Evolutionary conservation across 2,113 vertebrate genomes (phyloP), one percentile per base, ranked within the genome.

Genomic region (Pipa parva): DNA sequence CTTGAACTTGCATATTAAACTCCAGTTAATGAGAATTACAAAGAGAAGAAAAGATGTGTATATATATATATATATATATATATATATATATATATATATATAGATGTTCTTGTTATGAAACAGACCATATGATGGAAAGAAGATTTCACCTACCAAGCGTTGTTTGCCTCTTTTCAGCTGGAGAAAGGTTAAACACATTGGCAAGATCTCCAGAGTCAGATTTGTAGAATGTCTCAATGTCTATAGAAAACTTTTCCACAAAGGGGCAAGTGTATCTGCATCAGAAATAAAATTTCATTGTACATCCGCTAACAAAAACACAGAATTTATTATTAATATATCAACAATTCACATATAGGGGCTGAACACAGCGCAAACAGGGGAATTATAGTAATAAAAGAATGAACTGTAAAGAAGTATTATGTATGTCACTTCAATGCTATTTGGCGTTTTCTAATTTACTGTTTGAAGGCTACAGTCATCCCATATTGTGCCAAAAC

Each of bases 231-330:
- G 97, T 99, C 80, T 99, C 97, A 18, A 99, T 99, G 79, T 99
- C 97, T 22, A 99, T 99, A 70, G 96, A 99, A 84, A 99, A 99
- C 78, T 99, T 99, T 83, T 99, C 97, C 80, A 99, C 97, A 71
- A 99, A 99, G 36, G 97, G 97, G 74, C 96, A 98, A 0, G 95
- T 99, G 77, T 98, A 99, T 78, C 97, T 99, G 50, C 7, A 11
- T 7, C 4, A 11, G 3, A 70, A 54, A 52, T 45, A 15, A 36
- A 1, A 36, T 7, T 36, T 36, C 15, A 36, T 36, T n/a, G n/a
- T n/a, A n/a, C n/a, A n/a, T n/a, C n/a, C n/a, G n/a, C n/a, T n/a
- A n/a, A n/a, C n/a, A n/a, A n/a, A 26, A 5, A 42, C 33, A 59
- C 2, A 45, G 6, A 7, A 36, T 17, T 37, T 15, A 25, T 36